Evolutionary conservation across 2,888 invertebrate genomes (phyloP), one percentile per base, ranked within the genome.

Genomic region (Hydrotaea cyrtoneurina): DNA sequence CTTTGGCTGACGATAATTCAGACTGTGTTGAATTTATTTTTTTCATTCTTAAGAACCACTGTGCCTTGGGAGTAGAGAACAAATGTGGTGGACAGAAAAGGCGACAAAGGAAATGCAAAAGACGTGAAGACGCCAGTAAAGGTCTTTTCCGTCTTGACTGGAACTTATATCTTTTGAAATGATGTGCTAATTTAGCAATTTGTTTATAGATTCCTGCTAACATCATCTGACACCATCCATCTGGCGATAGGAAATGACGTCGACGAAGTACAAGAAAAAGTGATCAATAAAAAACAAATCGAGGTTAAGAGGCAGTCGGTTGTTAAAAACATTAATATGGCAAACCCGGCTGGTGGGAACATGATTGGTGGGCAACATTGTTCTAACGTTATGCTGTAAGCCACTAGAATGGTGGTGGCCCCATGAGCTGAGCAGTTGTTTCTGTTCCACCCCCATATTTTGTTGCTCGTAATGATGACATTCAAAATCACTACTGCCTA

Each of bases 161-260:
- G 71, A 80, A 59, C 53, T 23, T 57, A 19, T 71, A 43, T 57
- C 17, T 43, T 57, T 71, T 36, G 73, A 76, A 80, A 74, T 80
- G 77, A 74, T 80, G 77, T 80, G 82, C 77, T 82, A 86, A 86
- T 86, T 86, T 86, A 78, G 74, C 84, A 82, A 86, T 83, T 86
- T 86, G 82, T 84, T 76, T 57, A 57, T 46, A 64, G 71, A 72
- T 75, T 73, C 66, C 19, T 17, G 0, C 0, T 15, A 50, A 46
- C 69, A 69, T 72, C 21, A 43, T 69, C 46, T 71, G 39, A 75
- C 74, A 55, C 8, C n/a, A 31, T 69, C 46, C 39, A 69, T 66
- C 66, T 66, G 69, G 62, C 50, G 36, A 62, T 55, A 26, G 62
- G 62, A 78, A 71, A 55, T 39, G 46, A 43, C 62, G 39, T 8